Evolutionary conservation across 2,113 vertebrate genomes (phyloP), one percentile per base, ranked within the genome.

Genomic region (Pelobates fuscus): DNA sequence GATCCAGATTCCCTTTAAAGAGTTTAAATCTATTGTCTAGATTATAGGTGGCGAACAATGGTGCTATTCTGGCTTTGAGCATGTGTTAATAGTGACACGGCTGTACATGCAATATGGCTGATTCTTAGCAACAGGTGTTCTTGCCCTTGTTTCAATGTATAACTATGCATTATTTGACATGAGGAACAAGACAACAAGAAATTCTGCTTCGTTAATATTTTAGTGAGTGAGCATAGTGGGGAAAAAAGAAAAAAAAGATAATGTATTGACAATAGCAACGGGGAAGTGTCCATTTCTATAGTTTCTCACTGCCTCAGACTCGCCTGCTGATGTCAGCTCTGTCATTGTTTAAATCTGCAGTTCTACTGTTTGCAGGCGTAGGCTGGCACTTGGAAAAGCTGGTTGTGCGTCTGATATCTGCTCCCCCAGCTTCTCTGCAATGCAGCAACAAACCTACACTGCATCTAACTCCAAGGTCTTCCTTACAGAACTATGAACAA

Each of bases 381-480:
- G 43, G 69, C 26, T 71, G 23, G 17, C 7, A 12, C 4, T 61
- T 21, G 41, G 27, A 71, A 62, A 8, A 18, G 25, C 23, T 23
- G 58, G 25, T 37, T 15, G n/a, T 52, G 58, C 43, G 52, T 21
- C 52, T 41, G 29, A 63, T 32, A 61, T 62, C 58, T 71, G 69
- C 25, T 62, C 26, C n/a, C 18, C 57, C 41, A 18, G 63, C 59
- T 52, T 71, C 70, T 20, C 70, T 71, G 70, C 70, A 71, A 61
- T 71, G 70, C 70, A 71, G 70, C 59, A 71, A 5, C 32, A 30
- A 11, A 8, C 14, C 41, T 49, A 17, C 17, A 10, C 18, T 30
- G 58, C 14, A 11, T 63, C 14, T 17, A 18, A 60, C 27, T 23
- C 25, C 44, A 60, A 55, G 46, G 46, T 52, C 46, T 17, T 55